These are phyloP conservation scores for Sinocyclocheilus anshuiensis DNA, from an alignment of 2,113 vertebrate genomes.

Conservation along the genomic window DNA sequence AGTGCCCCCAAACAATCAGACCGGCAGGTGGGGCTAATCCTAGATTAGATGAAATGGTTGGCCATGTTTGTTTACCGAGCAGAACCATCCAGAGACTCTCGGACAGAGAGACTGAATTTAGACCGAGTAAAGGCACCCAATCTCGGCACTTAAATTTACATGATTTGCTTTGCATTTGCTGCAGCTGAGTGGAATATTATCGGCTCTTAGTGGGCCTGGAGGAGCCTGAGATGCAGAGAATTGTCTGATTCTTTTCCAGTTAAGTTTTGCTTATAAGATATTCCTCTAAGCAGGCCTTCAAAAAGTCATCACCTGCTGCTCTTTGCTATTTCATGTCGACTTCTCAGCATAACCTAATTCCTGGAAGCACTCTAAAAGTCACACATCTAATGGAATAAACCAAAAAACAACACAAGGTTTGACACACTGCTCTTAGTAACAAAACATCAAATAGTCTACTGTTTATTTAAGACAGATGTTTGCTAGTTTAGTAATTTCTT, in stretches of 20 bases:
- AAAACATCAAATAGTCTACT: not conserved
- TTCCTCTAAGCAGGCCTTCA: constrained; percentile 31
- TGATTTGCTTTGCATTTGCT: constrained; percentile 66
- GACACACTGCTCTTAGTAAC: not conserved
- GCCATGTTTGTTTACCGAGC: constrained; percentile 65
- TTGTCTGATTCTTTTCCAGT: constrained; percentile 35
- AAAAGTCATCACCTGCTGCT: constrained; percentile 38
- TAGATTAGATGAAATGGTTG: constrained; percentile 65
- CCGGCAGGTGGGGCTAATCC: constrained; percentile 67
- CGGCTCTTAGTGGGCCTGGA: constrained; percentile 55
- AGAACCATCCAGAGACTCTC: constrained; percentile 44
- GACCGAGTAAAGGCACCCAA: constrained; percentile 48
- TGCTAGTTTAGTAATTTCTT: constrained; percentile 36
- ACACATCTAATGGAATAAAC: not conserved
- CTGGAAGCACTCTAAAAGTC: not conserved
- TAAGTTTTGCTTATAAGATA: constrained; percentile 42
- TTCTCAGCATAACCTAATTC: constrained; percentile 4
- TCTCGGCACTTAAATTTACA: constrained; percentile 59
- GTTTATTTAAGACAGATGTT: constrained; percentile 36
- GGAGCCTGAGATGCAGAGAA: constrained; percentile 52
- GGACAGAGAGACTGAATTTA: constrained; percentile 68
- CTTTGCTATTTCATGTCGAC: not conserved
- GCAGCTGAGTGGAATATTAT: constrained; percentile 68
- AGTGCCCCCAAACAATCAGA: constrained; percentile 56
- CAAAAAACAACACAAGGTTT: constrained; percentile 5